phyloP scores from a whole-genome alignment of 2,113 vertebrate species.

The Tenebrosternarchus preto region DNA sequence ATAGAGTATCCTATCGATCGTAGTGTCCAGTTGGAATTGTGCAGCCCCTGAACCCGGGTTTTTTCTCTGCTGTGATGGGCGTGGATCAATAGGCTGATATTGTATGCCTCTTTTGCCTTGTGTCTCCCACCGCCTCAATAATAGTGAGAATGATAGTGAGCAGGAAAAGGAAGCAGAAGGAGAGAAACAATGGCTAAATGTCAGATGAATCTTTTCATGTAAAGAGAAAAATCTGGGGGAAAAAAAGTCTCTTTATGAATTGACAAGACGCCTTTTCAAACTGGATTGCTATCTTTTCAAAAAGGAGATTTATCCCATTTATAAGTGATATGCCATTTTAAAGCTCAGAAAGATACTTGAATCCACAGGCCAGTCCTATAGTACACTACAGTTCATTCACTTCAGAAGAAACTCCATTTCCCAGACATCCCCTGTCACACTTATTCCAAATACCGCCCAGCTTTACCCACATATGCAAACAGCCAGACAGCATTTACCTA shows the following conservation, averaged over 20 bases:
- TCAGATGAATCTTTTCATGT: constrained; percentile 40
- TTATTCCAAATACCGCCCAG: constrained; percentile 29
- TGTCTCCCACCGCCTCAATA: constrained; percentile 64
- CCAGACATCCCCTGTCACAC: constrained; percentile 39
- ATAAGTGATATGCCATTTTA: neutral
- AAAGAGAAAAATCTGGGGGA: constrained; percentile 11
- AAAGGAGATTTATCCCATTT: constrained; percentile 31
- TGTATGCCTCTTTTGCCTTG: constrained; percentile 76
- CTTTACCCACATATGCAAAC: constrained; percentile 48
- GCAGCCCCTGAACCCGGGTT: constrained; percentile 75
- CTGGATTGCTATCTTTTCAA: constrained; percentile 30
- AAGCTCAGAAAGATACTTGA: constrained; percentile 3
- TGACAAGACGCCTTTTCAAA: constrained; percentile 26
- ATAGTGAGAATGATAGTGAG: constrained; percentile 63
- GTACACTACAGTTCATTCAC: neutral
- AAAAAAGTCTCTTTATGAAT: constrained; percentile 15
- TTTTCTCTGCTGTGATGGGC: constrained; percentile 81
- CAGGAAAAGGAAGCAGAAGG: constrained; percentile 43
- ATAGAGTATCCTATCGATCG: constrained; percentile 85
- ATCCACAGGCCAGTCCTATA: neutral
- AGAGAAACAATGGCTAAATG: constrained; percentile 43
- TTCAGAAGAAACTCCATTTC: neutral
- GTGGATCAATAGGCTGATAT: constrained; percentile 81
- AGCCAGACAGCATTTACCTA: constrained; percentile 46
- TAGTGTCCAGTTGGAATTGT: constrained; percentile 76